Conservation (phyloP, 2,888 invertebrate genomes). For the Gandaritis pyraliata region DNA sequence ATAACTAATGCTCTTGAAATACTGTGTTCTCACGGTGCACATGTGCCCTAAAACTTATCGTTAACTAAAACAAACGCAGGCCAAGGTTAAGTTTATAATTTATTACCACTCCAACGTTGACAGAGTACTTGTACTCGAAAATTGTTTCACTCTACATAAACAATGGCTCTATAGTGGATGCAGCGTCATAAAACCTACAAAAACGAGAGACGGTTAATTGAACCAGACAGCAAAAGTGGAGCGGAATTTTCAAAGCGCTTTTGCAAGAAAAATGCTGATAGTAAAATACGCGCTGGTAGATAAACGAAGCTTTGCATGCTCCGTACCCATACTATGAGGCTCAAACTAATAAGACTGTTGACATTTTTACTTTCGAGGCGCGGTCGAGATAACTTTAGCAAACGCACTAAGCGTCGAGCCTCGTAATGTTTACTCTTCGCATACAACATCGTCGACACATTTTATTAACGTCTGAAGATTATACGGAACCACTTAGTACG, state of each 20-base stretch:
- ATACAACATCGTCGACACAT: constrained; percentile 68
- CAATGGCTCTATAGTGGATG: constrained; percentile 53
- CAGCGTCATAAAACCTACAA: constrained; percentile 41
- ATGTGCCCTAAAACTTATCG: constrained; percentile 65
- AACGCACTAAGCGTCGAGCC: constrained; percentile 65
- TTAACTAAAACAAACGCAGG: constrained; percentile 75
- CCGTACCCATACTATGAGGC: constrained; percentile 53
- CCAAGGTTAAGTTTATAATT: constrained; percentile 82
- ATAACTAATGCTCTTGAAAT: constrained; percentile 36
- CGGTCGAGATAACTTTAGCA: constrained; percentile 77
- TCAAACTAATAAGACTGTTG: constrained; percentile 72
- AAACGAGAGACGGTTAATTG: constrained; percentile 48
- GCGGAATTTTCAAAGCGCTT: constrained; percentile 51
- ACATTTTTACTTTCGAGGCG: constrained; percentile 74
- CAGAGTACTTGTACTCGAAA: constrained; percentile 61
- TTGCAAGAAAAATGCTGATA: constrained; percentile 35
- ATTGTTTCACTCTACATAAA: constrained; percentile 66
- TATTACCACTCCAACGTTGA: constrained; percentile 76
- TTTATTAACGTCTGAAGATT: constrained; percentile 64
- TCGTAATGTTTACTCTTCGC: constrained; percentile 74
- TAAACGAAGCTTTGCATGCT: constrained; percentile 22
- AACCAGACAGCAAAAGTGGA: constrained; percentile 50
- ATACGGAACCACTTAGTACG: constrained; percentile 50
- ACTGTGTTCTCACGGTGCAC: constrained; percentile 75
- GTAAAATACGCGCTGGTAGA: constrained; percentile 41